A percentile compares a stretch with the other conserved stretches of the same genome.
phyloP scores from a whole-genome alignment of 2,113 vertebrate species.

The Ictalurus furcatus region DNA sequence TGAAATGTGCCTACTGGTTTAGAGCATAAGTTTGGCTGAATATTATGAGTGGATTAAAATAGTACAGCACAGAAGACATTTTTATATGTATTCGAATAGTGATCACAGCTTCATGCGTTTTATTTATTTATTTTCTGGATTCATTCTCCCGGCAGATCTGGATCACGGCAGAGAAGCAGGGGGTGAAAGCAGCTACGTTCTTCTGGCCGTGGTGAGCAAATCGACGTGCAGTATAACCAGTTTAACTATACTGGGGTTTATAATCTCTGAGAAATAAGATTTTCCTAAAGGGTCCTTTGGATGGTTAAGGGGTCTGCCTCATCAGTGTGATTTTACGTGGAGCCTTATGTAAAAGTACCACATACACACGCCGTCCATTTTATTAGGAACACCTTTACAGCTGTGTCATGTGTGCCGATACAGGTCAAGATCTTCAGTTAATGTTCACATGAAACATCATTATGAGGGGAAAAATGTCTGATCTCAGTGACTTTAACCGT shows the following conservation, averaged over 20 bases:
- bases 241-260: not conserved
- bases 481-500: too few relatives aligned
- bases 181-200: conserved; percentile 92
- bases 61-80: too few relatives aligned
- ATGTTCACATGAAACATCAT: too few relatives aligned
- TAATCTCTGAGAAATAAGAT: not conserved
- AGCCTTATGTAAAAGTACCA: not conserved
- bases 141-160: conserved; percentile 79
- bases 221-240: not conserved
- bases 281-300: not conserved
- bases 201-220: conserved; percentile 97
- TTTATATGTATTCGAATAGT: not conserved
- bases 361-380: too few relatives aligned
- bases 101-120: not conserved
- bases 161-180: conserved; percentile 94
- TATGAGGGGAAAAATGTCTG: too few relatives aligned
- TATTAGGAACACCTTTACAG: too few relatives aligned
- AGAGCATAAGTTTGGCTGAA: not conserved
- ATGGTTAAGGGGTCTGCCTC: not conserved
- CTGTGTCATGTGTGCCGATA: too few relatives aligned
- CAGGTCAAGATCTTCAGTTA: too few relatives aligned
- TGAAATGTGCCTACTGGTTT: not conserved
- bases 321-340: not conserved
- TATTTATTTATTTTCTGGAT: not conserved
- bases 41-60: not conserved